Percentiles rank a stretch among this genome's conserved stretches.
Evolutionary conservation across 2,888 invertebrate genomes (phyloP).

Genomic region (Nebria brevicollis): DNA sequence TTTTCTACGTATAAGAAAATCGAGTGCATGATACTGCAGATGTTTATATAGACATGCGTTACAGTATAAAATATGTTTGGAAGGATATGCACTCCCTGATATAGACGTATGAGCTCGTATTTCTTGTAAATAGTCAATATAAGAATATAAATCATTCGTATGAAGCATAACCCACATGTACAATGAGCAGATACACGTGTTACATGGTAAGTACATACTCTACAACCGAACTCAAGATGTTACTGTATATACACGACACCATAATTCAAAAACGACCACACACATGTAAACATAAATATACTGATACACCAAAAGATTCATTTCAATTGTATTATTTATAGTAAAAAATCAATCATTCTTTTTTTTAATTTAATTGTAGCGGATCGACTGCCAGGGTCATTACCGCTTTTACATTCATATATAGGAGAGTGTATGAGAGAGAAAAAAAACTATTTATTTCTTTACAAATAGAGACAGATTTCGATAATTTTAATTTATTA

Average conservation of each 20-base stretch:
- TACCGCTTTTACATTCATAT: too few species aligned
- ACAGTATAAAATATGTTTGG: not conserved
- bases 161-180: not conserved
- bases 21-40: too few species aligned
- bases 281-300: slow-evolving; percentile 11
- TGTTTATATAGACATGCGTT: not conserved
- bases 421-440: too few species aligned
- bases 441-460: too few species aligned
- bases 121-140: slow-evolving; percentile 1
- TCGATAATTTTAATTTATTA: too few species aligned
- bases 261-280: not conserved
- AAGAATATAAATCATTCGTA: not conserved
- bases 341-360: too few species aligned
- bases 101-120: not conserved
- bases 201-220: not conserved
- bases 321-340: too few species aligned
- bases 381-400: too few species aligned
- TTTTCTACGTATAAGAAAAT: too few species aligned
- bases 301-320: not conserved
- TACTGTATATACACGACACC: not conserved
- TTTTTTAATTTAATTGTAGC: too few species aligned
- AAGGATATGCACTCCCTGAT: not conserved
- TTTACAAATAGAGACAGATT: too few species aligned
- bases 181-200: not conserved
- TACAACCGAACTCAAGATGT: not conserved